phyloP scores from a whole-genome alignment of 1,140 invertebrate species.

The Heliconius congener region DNA sequence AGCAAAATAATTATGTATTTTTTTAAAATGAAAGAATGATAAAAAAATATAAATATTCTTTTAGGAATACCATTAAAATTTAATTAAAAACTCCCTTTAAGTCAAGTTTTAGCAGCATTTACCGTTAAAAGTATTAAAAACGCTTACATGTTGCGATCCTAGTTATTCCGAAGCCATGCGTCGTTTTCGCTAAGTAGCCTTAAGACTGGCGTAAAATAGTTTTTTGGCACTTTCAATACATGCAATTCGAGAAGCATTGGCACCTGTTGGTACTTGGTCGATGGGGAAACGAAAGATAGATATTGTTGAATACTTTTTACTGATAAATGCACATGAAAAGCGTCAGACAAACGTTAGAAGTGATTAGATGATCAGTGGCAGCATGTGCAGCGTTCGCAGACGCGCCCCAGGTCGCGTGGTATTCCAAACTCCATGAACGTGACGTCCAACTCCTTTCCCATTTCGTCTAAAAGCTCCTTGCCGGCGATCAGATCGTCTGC shows the following conservation, averaged over 20 bases:
- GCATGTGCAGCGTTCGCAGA: constrained; percentile 69
- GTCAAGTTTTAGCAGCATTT: constrained; percentile 49
- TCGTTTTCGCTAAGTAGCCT: constrained; percentile 52
- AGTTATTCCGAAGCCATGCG: constrained; percentile 78
- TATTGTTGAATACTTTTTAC: constrained; percentile 36
- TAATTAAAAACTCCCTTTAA: constrained; percentile 42
- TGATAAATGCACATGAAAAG: constrained; percentile 63
- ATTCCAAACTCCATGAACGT: constrained; percentile 94
- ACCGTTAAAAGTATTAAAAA: constrained; percentile 46
- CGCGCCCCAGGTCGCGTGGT: constrained; percentile 43
- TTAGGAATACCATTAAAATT: neutral
- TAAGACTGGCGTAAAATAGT: constrained; percentile 27
- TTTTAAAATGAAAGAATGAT: neutral
- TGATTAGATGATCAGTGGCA: constrained; percentile 57
- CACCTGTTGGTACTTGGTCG: constrained; percentile 16
- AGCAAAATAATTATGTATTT: neutral
- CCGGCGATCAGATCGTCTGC: constrained; percentile 98
- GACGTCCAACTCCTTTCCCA: constrained; percentile 97
- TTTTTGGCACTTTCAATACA: constrained; percentile 47
- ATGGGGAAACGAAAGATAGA: constrained; percentile 37
- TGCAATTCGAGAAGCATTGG: constrained; percentile 51
- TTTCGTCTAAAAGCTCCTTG: constrained; percentile 98
- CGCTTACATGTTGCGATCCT: constrained; percentile 74
- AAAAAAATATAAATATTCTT: too few relatives aligned
- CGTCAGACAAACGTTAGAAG: constrained; percentile 38